phyloP scores from a whole-genome alignment of 2,113 vertebrate species.

The Prunella himalayana region DNA sequence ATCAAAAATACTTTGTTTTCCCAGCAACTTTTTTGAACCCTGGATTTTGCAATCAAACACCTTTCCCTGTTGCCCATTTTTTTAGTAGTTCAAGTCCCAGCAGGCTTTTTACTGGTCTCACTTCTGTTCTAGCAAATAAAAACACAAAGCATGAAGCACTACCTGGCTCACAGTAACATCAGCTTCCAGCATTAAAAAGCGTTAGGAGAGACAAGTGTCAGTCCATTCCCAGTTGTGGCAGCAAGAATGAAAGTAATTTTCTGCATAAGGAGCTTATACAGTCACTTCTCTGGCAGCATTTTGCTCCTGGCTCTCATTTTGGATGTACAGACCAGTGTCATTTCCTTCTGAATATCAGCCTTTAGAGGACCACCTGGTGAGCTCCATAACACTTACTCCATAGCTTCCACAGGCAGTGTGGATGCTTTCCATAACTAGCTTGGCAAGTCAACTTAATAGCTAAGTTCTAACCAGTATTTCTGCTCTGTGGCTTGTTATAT shows the following conservation, averaged over 20 bases:
- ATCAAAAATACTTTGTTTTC: neutral
- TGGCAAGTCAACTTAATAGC: neutral
- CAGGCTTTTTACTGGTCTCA: neutral
- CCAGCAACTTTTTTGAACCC: neutral
- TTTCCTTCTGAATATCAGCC: neutral
- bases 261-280: neutral
- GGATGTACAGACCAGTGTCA: accelerated
- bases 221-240: accelerated
- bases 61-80: neutral
- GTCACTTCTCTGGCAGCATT: neutral
- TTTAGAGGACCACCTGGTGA: neutral
- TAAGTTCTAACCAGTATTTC: neutral
- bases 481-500: neutral
- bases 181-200: neutral
- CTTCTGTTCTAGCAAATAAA: neutral
- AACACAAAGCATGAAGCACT: neutral
- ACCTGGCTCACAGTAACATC: neutral
- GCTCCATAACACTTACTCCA: neutral
- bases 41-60: neutral
- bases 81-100: neutral
- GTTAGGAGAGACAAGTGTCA: neutral
- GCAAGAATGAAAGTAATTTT: neutral
- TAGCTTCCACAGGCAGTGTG: neutral
- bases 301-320: neutral
- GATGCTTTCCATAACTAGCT: neutral